These are phyloP conservation scores for Machaerirhynchus nigripectus DNA, from an alignment of 2,113 vertebrate genomes.

Conservation along the genomic window DNA sequence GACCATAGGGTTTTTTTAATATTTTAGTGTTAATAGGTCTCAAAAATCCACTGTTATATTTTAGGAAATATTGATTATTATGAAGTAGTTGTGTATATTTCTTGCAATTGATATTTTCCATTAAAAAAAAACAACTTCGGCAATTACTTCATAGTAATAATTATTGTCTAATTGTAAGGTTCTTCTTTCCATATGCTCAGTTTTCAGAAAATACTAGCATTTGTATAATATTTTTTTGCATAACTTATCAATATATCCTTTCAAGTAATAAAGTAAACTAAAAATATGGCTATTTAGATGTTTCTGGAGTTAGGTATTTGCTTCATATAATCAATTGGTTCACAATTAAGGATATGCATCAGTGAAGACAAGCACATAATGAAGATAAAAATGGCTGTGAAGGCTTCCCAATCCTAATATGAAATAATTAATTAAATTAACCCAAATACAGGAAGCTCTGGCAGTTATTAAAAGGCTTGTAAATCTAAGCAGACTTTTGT, in stretches of 20 bases:
- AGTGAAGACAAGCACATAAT: slow-evolving; percentile 21
- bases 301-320: neutral
- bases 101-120: neutral
- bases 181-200: neutral
- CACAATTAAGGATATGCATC: neutral
- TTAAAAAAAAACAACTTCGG: neutral
- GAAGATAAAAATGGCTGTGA: slow-evolving; percentile 24
- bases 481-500: slow-evolving; percentile 9
- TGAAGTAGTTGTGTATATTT: neutral
- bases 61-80: neutral
- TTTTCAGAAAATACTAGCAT: neutral
- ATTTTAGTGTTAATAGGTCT: neutral
- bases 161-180: neutral
- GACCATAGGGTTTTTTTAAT: neutral
- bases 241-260: neutral
- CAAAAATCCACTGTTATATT: neutral
- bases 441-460: slow-evolving; percentile 23
- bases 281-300: neutral
- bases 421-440: slow-evolving; percentile 45
- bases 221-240: neutral
- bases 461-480: slow-evolving; percentile 11
- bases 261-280: neutral
- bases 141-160: neutral
- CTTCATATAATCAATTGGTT: neutral
- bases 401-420: slow-evolving; percentile 17